Evolutionary conservation across 2,113 vertebrate species (phyloP), one percentile per base, ranked within the genome.

Genomic region (Sisor rabdophorus): DNA sequence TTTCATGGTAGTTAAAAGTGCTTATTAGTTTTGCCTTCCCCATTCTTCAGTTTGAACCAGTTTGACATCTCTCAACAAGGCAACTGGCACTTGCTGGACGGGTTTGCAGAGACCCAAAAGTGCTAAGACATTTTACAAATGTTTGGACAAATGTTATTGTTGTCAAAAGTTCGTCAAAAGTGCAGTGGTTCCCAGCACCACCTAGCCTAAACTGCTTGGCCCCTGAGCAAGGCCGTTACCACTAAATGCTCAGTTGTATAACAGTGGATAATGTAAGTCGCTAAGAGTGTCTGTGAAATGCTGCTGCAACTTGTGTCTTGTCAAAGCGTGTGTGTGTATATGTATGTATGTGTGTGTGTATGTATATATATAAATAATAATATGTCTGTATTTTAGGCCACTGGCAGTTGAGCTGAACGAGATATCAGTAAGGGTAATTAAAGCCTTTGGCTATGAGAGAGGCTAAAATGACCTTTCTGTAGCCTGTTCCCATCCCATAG

Each of bases 401-500:
- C 65, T 17, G 19, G n/a, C 48, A 64, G n/a, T 36, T 63, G 44
- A 52, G 73, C 15, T 17, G 48, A 28, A 55, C 0, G 48, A 65
- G 28, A 54, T 17, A 24, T 40, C 32, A 44, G 50, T 53, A 24
- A 52, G 20, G 22, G 63, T 48, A 58, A 68, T 47, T 47, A 40
- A 76, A 58, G 53, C 16, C 60, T 30, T 16, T 3, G 13, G 22
- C 32, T 52, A n/a, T 20, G 22, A 19, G 54, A 12, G 26, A 32
- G 32, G 64, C 32, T 70, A 11, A 74, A 70, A 55, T 12, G 22
- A 64, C 26, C 22, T 71, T 58, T 4, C 71, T 65, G 60, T 71
- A 72, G 32, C 59, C 75, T 78, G 65, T 77, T 73, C 68, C 63
- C 20, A 36, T 77, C 68, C 71, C 82, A 58, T 79, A 71, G 56